These are phyloP conservation scores for Pseudois nayaur DNA, from an alignment of 2,113 vertebrate species.

Conservation along the genomic window DNA sequence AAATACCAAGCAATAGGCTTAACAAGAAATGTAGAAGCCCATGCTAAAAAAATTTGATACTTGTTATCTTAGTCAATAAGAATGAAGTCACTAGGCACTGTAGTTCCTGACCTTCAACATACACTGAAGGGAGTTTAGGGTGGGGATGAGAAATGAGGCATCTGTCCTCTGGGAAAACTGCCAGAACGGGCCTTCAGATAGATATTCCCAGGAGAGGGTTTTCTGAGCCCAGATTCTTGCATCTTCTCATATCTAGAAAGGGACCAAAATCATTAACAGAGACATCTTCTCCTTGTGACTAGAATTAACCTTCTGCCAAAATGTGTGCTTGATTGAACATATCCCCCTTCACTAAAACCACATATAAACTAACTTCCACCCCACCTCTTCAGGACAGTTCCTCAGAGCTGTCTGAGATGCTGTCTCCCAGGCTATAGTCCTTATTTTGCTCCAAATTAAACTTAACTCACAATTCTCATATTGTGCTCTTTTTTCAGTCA, in stretches of 20 bases:
- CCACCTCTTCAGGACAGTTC: neutral
- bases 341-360: neutral
- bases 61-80: neutral
- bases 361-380: neutral
- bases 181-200: neutral
- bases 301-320: neutral
- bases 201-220: neutral
- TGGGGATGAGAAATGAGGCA: neutral
- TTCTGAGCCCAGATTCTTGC: neutral
- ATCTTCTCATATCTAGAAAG: neutral
- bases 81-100: neutral
- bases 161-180: neutral
- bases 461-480: neutral
- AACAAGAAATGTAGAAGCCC: neutral
- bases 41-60: neutral
- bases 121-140: neutral
- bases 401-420: neutral
- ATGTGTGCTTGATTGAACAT: neutral
- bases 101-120: neutral
- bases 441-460: neutral
- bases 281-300: neutral
- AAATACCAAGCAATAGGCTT: slow-evolving; percentile 18
- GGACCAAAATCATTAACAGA: neutral
- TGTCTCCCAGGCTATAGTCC: neutral
- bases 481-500: neutral